Conservation (phyloP, 2,113 vertebrate species). For the Otis tarda region DNA sequence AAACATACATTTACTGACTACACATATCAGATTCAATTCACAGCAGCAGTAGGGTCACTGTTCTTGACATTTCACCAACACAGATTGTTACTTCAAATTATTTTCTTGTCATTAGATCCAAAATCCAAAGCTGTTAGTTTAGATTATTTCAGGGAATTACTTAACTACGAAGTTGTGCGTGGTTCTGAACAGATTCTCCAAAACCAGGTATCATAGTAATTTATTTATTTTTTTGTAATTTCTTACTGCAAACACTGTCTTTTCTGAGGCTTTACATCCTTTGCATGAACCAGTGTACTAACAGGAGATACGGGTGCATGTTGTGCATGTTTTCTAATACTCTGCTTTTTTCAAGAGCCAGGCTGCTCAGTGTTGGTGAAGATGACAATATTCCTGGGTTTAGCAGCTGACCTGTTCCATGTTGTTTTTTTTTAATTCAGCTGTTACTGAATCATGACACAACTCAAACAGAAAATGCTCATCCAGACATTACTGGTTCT, state of each 20-base stretch:
- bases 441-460: background rate
- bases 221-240: background rate
- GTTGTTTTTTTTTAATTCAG: background rate
- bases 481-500: background rate
- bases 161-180: background rate
- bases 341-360: background rate
- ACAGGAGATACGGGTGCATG: constrained; percentile 29
- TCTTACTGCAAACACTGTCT: constrained; percentile 70
- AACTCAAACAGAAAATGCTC: background rate
- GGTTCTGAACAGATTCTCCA: background rate
- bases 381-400: background rate
- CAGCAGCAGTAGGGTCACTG: background rate
- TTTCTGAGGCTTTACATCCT: constrained; percentile 51
- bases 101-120: background rate
- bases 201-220: background rate
- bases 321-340: constrained; percentile 32
- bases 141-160: background rate
- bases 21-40: background rate
- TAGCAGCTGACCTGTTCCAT: background rate
- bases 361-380: constrained; percentile 15
- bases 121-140: background rate
- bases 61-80: background rate
- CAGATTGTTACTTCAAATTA: background rate
- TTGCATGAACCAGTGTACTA: constrained; percentile 44
- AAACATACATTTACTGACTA: background rate